phyloP scores from a whole-genome alignment of 2,888 invertebrate species.

The Eledone cirrhosa region DNA sequence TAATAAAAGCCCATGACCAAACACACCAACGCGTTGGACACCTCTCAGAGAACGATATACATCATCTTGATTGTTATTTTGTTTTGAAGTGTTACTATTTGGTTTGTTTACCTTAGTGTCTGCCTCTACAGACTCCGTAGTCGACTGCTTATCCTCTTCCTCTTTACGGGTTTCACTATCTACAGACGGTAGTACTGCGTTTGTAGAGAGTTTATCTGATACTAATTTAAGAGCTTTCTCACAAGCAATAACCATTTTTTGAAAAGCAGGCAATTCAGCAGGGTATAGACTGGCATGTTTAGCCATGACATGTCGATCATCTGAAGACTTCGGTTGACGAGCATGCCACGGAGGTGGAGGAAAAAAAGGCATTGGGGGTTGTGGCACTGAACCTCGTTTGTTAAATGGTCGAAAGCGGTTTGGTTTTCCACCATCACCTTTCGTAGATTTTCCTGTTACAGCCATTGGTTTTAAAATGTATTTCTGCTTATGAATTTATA shows the following conservation, averaged over 20 bases:
- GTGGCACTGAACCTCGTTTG: constrained; percentile 6
- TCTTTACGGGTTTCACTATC: background rate
- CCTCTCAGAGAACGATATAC: constrained; percentile 18
- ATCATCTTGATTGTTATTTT: constrained; percentile 5
- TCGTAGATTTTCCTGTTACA: constrained; percentile 21
- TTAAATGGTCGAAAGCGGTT: constrained; percentile 19
- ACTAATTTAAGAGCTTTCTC: constrained; percentile 18
- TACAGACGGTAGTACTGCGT: background rate
- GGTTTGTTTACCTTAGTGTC: background rate
- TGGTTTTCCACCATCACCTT: constrained; percentile 8
- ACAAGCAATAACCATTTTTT: constrained; percentile 20
- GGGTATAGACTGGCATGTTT: constrained; percentile 19
- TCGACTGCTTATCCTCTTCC: constrained; percentile 14
- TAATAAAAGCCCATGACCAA: constrained; percentile 11
- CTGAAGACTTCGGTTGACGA: constrained; percentile 23
- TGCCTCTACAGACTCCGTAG: background rate
- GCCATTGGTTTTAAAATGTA: background rate
- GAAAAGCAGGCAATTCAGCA: constrained; percentile 18
- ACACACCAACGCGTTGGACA: constrained; percentile 17
- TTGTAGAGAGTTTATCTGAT: constrained; percentile 13
- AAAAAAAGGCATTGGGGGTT: constrained; percentile 23
- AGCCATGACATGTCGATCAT: constrained; percentile 22
- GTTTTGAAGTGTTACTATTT: background rate
- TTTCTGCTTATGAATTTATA: too few relatives aligned
- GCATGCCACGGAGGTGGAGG: constrained; percentile 23